Conservation (phyloP, 2,888 invertebrate genomes). For the Netelia virgata region DNA sequence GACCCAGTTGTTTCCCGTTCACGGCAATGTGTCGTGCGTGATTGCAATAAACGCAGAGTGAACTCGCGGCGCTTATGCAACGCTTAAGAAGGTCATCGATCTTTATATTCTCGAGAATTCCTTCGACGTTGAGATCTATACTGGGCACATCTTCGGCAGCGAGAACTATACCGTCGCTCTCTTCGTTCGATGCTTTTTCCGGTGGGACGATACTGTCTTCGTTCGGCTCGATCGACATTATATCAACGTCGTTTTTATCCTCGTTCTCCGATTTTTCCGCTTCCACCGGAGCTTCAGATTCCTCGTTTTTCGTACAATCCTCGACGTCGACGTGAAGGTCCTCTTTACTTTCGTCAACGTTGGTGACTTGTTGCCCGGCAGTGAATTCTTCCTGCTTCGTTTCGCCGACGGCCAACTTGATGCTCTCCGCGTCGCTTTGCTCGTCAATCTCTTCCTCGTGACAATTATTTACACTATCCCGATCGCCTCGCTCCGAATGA, state of each 20-base stretch:
- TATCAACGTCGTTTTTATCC: conserved; percentile 57
- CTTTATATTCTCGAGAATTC: conserved; percentile 91
- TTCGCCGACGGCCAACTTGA: conserved; percentile 78
- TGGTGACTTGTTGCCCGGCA: neutral
- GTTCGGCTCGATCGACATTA: conserved; percentile 61
- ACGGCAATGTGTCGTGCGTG: conserved; percentile 94
- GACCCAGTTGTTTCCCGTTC: conserved; percentile 92
- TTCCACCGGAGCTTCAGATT: neutral
- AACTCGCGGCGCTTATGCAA: conserved; percentile 90
- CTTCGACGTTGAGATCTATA: conserved; percentile 90
- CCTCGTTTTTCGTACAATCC: conserved; percentile 26
- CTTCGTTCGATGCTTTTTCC: conserved; percentile 63
- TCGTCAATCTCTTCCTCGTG: conserved; percentile 71
- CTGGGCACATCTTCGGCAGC: conserved; percentile 89
- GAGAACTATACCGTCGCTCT: conserved; percentile 84
- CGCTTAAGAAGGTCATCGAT: conserved; percentile 90
- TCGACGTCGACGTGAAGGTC: conserved; percentile 48
- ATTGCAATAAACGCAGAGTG: conserved; percentile 93
- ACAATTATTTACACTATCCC: conserved; percentile 67
- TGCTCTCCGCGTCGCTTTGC: conserved; percentile 80
- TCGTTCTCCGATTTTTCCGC: conserved; percentile 51
- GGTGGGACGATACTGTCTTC: conserved; percentile 15
- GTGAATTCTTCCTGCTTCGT: conserved; percentile 63
- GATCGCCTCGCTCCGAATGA: conserved; percentile 69
- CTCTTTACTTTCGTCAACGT: neutral